Evolutionary conservation across 1,140 invertebrate genomes (phyloP).

Genomic region (Drosophila azteca): DNA sequence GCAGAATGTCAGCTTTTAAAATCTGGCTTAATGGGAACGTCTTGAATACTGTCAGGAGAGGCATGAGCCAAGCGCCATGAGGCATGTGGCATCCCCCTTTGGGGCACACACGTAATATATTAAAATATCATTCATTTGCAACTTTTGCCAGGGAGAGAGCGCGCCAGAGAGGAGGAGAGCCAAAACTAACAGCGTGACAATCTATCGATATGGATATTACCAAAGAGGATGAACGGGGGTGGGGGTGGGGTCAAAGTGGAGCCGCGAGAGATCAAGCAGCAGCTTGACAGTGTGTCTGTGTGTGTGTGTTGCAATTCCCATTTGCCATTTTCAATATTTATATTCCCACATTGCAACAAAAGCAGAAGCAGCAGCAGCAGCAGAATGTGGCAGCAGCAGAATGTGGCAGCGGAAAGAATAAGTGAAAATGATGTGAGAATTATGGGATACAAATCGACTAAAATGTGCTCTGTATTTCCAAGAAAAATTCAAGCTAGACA

Average conservation of each 20-base stretch:
- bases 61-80: no score
- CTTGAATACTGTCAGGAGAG: slow-evolving; percentile 2
- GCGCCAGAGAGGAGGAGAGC: neutral
- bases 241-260: neutral
- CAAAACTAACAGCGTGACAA: slow-evolving; percentile 54
- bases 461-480: no score
- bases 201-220: slow-evolving; percentile 36
- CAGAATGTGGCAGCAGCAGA: no score
- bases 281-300: slow-evolving; percentile 56
- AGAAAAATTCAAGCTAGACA: no score
- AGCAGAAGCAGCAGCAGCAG: slow-evolving; percentile 6
- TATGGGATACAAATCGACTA: no score
- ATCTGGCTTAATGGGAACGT: slow-evolving; percentile 24
- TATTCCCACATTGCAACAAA: slow-evolving; percentile 56
- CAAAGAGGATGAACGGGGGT: neutral
- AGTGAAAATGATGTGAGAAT: neutral
- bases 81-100: slow-evolving; percentile 7
- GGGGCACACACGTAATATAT: slow-evolving; percentile 49
- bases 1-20: neutral
- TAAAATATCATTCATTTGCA: slow-evolving; percentile 34
- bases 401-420: neutral
- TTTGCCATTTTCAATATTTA: slow-evolving; percentile 79
- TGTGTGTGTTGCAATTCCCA: slow-evolving; percentile 72
- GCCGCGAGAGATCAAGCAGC: slow-evolving; percentile 46
- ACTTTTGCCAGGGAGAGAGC: no score